phyloP scores from a whole-genome alignment of 2,888 invertebrate genomes.

The Maniola hyperantus region DNA sequence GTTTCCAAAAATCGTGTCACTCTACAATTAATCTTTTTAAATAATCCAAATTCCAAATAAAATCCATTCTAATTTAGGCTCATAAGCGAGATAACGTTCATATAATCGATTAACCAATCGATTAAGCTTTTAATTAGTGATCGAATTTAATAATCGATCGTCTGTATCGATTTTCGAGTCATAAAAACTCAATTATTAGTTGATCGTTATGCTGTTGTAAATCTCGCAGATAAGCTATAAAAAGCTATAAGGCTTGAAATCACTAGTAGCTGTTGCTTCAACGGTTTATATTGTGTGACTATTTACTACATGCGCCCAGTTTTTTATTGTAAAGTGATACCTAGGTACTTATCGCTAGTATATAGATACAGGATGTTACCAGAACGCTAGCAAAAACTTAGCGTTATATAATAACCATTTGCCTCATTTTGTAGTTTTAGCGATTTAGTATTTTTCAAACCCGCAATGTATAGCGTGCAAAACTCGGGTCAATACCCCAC shows the following conservation, averaged over 20 bases:
- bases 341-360: too few species aligned
- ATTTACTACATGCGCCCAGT: too few species aligned
- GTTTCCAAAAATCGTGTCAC: background rate
- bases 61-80: slow-evolving; percentile 34
- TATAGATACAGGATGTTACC: too few species aligned
- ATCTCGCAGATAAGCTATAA: slow-evolving; percentile 36
- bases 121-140: slow-evolving; percentile 60
- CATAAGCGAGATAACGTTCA: slow-evolving; percentile 30
- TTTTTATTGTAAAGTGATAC: too few species aligned
- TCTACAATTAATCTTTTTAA: slow-evolving; percentile 6
- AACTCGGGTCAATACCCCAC: too few species aligned
- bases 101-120: slow-evolving; percentile 65
- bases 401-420: too few species aligned
- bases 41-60: slow-evolving; percentile 24
- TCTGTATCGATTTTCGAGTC: slow-evolving; percentile 32
- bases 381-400: too few species aligned
- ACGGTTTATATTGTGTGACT: background rate
- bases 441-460: too few species aligned
- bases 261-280: slow-evolving; percentile 11
- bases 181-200: slow-evolving; percentile 36
- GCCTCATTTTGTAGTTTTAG: too few species aligned
- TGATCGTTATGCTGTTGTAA: slow-evolving; percentile 37
- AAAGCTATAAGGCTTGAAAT: slow-evolving; percentile 14
- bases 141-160: slow-evolving; percentile 45
- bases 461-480: too few species aligned